A percentile compares a stretch with the other conserved stretches of the same genome.
phyloP scores from a whole-genome alignment of 64 coral and sea anemone species.

The Montipora capricornis region DNA sequence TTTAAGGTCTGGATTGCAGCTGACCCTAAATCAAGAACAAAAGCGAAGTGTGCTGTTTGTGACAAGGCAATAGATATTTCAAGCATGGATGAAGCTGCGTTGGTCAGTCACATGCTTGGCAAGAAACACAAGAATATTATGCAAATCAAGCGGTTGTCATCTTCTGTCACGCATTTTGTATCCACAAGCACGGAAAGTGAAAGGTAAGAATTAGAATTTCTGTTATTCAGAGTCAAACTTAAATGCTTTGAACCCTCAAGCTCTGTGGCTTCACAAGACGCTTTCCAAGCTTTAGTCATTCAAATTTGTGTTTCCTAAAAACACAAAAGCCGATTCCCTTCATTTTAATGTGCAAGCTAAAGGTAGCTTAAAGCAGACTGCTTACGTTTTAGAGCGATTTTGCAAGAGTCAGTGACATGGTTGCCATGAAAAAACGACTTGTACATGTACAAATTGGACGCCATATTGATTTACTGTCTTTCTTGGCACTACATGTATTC shows the following conservation, averaged over 20 bases:
- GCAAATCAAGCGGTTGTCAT: constrained; percentile 8
- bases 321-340: neutral
- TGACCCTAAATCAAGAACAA: constrained; percentile 9
- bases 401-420: neutral
- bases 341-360: neutral
- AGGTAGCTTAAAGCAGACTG: neutral
- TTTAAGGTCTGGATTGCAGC: constrained; percentile 21
- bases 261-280: neutral
- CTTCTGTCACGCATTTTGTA: constrained; percentile 8
- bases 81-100: constrained; percentile 18
- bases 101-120: neutral
- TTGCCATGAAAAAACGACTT: neutral
- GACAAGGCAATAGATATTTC: constrained; percentile 20
- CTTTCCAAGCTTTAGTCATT: neutral
- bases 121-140: constrained; percentile 31
- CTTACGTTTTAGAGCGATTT: neutral
- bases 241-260: no score
- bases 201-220: neutral
- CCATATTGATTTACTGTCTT: neutral
- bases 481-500: no score
- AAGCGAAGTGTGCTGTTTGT: constrained; percentile 25
- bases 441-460: neutral
- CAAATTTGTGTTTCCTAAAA: neutral
- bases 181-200: neutral
- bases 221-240: neutral